phyloP scores from a whole-genome alignment of 2,797 vertebrate species.

The Euphonia xanthogaster region DNA sequence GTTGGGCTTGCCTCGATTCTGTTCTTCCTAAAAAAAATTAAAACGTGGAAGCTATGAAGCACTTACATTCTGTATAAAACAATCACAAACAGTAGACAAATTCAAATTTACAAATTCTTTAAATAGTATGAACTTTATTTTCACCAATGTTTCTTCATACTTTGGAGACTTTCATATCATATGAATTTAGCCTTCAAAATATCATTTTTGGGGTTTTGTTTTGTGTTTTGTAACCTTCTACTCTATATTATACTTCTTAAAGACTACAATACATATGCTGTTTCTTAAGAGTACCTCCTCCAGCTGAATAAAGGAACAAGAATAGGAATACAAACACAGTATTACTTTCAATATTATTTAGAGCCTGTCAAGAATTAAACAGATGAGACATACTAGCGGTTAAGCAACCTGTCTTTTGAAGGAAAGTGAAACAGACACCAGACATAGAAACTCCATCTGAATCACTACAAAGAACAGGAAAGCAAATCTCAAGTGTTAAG shows the following conservation, averaged over 20 bases:
- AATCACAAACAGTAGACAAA: not conserved
- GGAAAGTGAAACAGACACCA: not conserved
- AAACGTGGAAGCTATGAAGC: not conserved
- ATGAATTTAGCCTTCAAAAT: not conserved
- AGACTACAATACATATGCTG: not conserved
- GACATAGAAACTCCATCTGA: not conserved
- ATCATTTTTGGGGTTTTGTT: not conserved
- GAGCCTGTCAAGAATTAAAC: not conserved
- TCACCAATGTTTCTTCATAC: not conserved
- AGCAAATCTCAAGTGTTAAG: not conserved
- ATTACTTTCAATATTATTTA: not conserved
- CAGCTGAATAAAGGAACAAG: not conserved
- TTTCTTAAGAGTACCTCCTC: not conserved
- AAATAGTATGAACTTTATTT: not conserved
- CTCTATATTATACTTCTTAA: not conserved
- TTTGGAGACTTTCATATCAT: not conserved
- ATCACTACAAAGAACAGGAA: not conserved
- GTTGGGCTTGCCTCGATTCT: slow-evolving; percentile 98
- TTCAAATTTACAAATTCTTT: not conserved
- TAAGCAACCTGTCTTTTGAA: not conserved
- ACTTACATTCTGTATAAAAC: not conserved
- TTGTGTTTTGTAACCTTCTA: not conserved
- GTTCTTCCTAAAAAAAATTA: slow-evolving; percentile 87
- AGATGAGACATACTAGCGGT: not conserved
- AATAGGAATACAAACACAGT: not conserved